Base-by-base conservation (phyloP, 2,888 invertebrate species). In the Drosophila kuntzei region DNA sequence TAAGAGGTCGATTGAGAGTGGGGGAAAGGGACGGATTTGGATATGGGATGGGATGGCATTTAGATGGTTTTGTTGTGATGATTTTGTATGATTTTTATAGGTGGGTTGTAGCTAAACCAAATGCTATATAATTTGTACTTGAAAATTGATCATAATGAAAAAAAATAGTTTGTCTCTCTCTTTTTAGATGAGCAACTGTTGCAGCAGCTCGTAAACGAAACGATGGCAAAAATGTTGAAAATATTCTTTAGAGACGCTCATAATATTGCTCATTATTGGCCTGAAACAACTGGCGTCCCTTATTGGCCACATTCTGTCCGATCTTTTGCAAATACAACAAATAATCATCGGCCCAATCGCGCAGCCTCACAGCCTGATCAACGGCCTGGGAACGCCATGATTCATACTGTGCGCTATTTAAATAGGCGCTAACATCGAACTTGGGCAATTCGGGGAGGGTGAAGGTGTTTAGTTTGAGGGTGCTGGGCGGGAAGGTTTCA, bases 261-360 rank as follows among this genome's bases (percentile, higher is more conserved):
- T 81, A 90, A 70, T 90, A 71, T 64, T 87, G 77, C 61, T 89
- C 85, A 65, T 87, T 66, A 36, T 62, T 50, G 49, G 80, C 58
- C 64, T 86, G 86, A 84, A 91, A 90, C n/a, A 93, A 91, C 85
- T 91, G 92, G 76, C 91, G 90, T 77, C 94, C 89, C 74, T 93
- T 94, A 60, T 93, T 93, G 60, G 91, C 91, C 70, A 94, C 93
- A 87, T 94, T 94, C 9, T 93, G 92, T 0, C 93, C 93, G 0
- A 94, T 93, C 0, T 93, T 93, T 54, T 91, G 91, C 22, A 94
- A 79, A 77, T 94, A 94, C 34, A 93, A 41, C 41, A 91, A 71
- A 78, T 92, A 92, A 68, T 92, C 91, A 58, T 90, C 84, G 58
- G 91, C 90, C 86, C 90, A 91, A 65, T 85, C 93, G 0, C 93